Evolutionary conservation across 1,140 invertebrate genomes (phyloP), one percentile per base, ranked within the genome.

Genomic region (Chionoecetes opilio): DNA sequence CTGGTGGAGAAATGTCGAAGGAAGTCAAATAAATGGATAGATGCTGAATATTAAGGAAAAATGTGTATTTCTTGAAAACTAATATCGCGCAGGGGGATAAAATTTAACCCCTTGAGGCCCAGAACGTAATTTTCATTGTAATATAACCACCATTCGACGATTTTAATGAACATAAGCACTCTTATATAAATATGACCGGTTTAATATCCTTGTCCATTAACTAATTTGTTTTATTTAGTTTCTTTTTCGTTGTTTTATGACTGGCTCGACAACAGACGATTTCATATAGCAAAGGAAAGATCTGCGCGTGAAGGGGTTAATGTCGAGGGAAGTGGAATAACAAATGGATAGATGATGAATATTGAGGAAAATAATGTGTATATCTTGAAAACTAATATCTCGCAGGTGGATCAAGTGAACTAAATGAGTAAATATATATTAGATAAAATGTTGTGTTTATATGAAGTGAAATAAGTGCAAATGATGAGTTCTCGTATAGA

Each of bases 291-390:
- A n/a, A n/a, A n/a, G n/a, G n/a, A n/a, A n/a, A n/a, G n/a, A n/a
- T n/a, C n/a, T n/a, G n/a, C n/a, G n/a, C n/a, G n/a, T n/a, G n/a
- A n/a, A n/a, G n/a, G n/a, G n/a, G n/a, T n/a, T n/a, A 75, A n/a
- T 75, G 21, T 75, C n/a, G n/a, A n/a, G 63, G n/a, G n/a, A 75
- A 75, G 63, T n/a, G n/a, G 63, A 75, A 75, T 75, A 75, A 75
- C n/a, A n/a, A n/a, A 17, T 6, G n/a, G n/a, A 26, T n/a, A n/a
- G n/a, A 75, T 21, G 6, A n/a, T 5, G 46, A 0, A 87, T 35
- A 26, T 17, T 17, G 21, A 87, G 29, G n/a, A 86, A 86, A 0
- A 87, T 35, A 26, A 9, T 17, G 21, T 35, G 29, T 2, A 86
- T 31, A 3, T 35, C 9, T 26, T 0, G 37, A n/a, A 31, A 87